Evolutionary conservation across 2,797 vertebrate genomes (phyloP).

Genomic region (Pelochelys cantorii): DNA sequence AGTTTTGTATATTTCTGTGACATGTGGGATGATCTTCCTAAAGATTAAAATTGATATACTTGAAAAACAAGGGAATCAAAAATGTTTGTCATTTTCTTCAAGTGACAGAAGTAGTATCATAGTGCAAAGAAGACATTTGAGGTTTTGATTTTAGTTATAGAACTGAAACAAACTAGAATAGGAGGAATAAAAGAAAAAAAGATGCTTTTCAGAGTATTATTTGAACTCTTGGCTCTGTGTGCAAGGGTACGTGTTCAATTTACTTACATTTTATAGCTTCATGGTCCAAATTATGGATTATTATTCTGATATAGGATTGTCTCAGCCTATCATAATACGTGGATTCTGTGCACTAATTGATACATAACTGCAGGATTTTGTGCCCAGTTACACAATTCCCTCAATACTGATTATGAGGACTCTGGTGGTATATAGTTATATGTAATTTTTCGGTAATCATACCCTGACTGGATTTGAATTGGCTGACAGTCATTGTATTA

Average conservation of each 20-base stretch:
- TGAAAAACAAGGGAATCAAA: conserved; percentile 1
- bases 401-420: background rate
- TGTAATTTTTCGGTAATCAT: background rate
- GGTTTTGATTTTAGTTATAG: conserved; percentile 39
- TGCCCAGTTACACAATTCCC: background rate
- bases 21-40: background rate
- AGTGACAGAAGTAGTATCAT: background rate
- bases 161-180: background rate
- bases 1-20: background rate
- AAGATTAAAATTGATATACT: background rate
- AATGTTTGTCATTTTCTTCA: background rate
- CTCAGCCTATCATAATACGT: background rate
- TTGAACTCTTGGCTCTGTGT: conserved; percentile 14
- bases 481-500: background rate
- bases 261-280: conserved; percentile 33
- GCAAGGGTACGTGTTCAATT: background rate
- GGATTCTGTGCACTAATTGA: background rate
- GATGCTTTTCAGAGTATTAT: background rate
- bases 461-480: background rate
- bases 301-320: background rate
- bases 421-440: conserved; percentile 10
- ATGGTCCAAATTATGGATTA: background rate
- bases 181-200: conserved; percentile 12
- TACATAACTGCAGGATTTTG: background rate
- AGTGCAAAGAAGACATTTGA: background rate